Evolutionary conservation across 2,797 vertebrate genomes (phyloP).

Genomic region (Varecia variegata): DNA sequence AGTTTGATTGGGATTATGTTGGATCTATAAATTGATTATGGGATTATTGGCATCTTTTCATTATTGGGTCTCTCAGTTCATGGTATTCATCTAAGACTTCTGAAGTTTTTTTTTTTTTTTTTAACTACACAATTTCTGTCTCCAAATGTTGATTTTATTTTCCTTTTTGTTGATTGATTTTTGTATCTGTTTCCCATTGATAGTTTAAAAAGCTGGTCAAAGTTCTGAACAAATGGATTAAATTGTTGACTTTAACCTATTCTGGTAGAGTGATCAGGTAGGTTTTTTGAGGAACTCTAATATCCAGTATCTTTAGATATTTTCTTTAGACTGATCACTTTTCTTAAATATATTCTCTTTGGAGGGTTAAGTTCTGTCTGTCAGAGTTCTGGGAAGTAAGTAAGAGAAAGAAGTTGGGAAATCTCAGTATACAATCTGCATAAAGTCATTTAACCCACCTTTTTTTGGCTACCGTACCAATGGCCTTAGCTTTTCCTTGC

Average conservation of each 20-base stretch:
- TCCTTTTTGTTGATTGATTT: background rate
- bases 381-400: background rate
- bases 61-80: background rate
- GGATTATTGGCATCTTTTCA: background rate
- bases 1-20: background rate
- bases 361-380: background rate
- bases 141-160: background rate
- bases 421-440: background rate
- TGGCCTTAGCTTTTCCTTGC: background rate
- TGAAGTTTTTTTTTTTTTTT: background rate
- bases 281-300: background rate
- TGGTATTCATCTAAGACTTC: background rate
- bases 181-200: background rate
- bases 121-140: background rate
- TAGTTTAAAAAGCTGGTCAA: slow-evolving; percentile 1
- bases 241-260: background rate
- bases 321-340: background rate
- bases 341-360: background rate
- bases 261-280: background rate
- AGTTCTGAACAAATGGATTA: background rate
- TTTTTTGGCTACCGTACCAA: background rate
- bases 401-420: background rate
- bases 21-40: background rate
- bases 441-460: background rate
- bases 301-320: background rate